phyloP scores from a whole-genome alignment of 2,888 invertebrate species.

The Campoplex capitator region DNA sequence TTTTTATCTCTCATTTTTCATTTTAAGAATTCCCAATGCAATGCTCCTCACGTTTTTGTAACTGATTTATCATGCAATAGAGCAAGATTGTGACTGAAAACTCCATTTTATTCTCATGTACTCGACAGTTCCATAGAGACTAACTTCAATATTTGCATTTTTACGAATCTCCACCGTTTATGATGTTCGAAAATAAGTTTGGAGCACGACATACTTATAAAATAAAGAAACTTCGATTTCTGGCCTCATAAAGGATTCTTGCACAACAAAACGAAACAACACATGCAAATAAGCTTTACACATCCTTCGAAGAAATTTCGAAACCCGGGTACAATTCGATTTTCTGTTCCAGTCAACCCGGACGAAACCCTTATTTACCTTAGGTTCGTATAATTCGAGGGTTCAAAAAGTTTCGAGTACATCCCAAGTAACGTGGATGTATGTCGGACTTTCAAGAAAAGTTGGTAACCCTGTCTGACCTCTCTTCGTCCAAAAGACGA shows the following conservation, averaged over 20 bases:
- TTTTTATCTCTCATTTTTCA: neutral
- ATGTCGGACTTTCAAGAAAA: neutral
- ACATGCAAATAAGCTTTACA: slow-evolving; percentile 2
- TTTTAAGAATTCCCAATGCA: neutral
- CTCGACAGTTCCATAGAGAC: too few relatives aligned
- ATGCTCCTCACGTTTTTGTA: neutral
- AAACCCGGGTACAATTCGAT: slow-evolving; percentile 16
- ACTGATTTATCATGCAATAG: neutral
- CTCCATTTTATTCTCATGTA: too few relatives aligned
- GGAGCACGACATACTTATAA: too few relatives aligned
- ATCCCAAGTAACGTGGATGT: neutral
- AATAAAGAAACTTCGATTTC: neutral
- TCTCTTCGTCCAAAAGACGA: neutral
- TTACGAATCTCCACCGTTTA: too few relatives aligned
- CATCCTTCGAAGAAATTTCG: neutral
- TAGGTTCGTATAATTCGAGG: neutral
- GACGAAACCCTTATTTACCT: neutral
- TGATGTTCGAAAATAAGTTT: too few relatives aligned
- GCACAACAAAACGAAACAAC: neutral
- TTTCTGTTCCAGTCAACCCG: neutral
- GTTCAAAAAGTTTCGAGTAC: slow-evolving; percentile 18
- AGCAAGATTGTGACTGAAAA: neutral
- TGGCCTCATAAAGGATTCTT: too few relatives aligned
- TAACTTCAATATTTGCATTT: neutral
- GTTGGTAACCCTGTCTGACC: slow-evolving; percentile 26